phyloP scores from a whole-genome alignment of 2,888 invertebrate species.

The Lasioglossum malachurum region DNA sequence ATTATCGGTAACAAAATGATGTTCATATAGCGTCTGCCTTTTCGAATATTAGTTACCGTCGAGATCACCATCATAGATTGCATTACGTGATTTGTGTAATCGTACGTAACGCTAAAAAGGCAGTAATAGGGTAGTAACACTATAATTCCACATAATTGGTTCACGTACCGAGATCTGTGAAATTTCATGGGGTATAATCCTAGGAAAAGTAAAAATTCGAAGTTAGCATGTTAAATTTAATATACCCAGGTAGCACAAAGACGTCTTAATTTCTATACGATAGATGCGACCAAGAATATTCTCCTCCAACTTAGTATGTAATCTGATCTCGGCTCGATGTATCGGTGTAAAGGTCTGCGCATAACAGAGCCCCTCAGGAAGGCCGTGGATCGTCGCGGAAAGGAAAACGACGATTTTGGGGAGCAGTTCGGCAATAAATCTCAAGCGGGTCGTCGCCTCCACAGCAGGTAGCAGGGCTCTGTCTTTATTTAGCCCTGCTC shows the following conservation, averaged over 20 bases:
- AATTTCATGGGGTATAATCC: slow-evolving; percentile 51
- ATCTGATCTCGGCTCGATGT: too few relatives aligned
- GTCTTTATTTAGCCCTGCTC: too few relatives aligned
- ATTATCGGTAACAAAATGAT: slow-evolving; percentile 26
- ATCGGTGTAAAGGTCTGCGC: too few relatives aligned
- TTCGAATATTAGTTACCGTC: not conserved
- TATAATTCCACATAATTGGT: slow-evolving; percentile 20
- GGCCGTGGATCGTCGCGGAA: too few relatives aligned
- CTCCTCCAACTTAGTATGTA: too few relatives aligned
- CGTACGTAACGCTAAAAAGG: not conserved
- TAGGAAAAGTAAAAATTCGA: slow-evolving; percentile 8
- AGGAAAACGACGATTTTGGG: too few relatives aligned
- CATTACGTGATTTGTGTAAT: not conserved
- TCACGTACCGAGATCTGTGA: not conserved
- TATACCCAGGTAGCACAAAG: not conserved
- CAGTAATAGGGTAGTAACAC: slow-evolving; percentile 15
- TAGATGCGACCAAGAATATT: too few relatives aligned
- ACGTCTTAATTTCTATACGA: too few relatives aligned
- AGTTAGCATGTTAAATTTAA: not conserved
- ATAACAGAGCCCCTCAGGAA: too few relatives aligned
- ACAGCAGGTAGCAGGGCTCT: too few relatives aligned
- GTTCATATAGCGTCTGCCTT: slow-evolving; percentile 30
- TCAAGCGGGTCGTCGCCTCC: too few relatives aligned
- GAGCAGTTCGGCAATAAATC: too few relatives aligned
- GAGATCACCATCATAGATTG: not conserved